Evolutionary conservation across 2,888 invertebrate genomes (phyloP), one percentile per base, ranked within the genome.

Genomic region (Drosophila gaucha): DNA sequence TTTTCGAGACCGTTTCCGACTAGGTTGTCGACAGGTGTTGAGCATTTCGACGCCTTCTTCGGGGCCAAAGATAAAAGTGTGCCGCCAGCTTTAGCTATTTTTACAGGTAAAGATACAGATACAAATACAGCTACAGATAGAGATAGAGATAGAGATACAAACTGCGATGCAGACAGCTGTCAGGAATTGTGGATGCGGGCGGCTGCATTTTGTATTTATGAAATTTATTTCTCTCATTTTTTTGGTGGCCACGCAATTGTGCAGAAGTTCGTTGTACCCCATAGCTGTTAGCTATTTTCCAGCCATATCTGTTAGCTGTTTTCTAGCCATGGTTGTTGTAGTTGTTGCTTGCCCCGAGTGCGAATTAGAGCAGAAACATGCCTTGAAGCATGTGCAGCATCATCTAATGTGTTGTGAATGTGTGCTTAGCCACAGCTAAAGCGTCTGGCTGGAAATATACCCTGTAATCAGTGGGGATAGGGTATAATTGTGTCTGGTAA

Each of bases 361-460:
- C 79, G 90, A 89, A 89, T 87, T 89, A 86, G 89, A 89, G 89
- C 89, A 90, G 76, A 90, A 79, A 88, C 67, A 70, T 73, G 79
- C 78, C 84, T 80, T 72, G 74, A 24, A 72, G 83, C 83, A 74
- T 80, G 78, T 86, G 87, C 84, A 86, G 62, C 86, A 41, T 41
- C 41, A 74, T 52, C 50, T 57, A 49, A 24, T 20, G 28, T 36
- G 62, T 36, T 59, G 50, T 54, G 24, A 50, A 12, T 52, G 33
- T 56, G 10, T 60, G 36, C 22, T 44, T 35, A 52, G 69, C 56
- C 55, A 39, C 55, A 62, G 20, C 41, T 58, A 52, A 20, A 26
- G 44, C 44, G 63, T 46, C 41, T 43, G 46, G 50, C 56, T 52
- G 62, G 67, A 58, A 44, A 54, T 54, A 69, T 74, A 71, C 70